These are phyloP conservation scores for Geococcyx californianus DNA, from an alignment of 2,113 vertebrate species.

Conservation along the genomic window DNA sequence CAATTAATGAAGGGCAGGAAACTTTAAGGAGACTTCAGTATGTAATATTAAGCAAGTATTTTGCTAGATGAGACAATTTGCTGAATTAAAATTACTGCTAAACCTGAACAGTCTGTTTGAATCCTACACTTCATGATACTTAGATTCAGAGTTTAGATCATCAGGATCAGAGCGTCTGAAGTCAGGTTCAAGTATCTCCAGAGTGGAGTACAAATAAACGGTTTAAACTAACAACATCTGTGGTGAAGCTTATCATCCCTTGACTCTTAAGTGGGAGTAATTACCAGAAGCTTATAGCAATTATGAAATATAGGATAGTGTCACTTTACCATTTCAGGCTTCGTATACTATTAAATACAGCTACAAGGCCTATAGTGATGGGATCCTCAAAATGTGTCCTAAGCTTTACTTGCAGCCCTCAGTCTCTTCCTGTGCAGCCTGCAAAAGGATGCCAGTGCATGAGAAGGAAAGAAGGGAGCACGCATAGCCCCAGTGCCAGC, in stretches of 20 bases:
- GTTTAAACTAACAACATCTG: background rate
- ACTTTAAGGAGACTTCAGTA: background rate
- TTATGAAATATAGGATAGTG: background rate
- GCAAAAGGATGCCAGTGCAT: accelerated
- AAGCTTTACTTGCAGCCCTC: background rate
- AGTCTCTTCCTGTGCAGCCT: background rate
- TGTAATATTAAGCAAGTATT: background rate
- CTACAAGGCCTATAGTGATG: background rate
- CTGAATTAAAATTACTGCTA: background rate
- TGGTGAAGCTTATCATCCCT: background rate
- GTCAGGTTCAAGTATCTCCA: background rate
- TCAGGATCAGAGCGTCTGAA: background rate
- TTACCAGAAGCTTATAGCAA: background rate
- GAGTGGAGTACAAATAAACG: background rate
- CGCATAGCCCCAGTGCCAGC: background rate
- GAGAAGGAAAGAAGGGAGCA: background rate
- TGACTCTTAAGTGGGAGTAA: background rate
- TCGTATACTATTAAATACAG: background rate
- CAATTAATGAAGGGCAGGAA: background rate
- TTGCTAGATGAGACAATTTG: background rate
- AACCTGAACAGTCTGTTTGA: background rate
- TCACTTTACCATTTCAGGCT: background rate
- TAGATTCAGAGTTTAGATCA: background rate
- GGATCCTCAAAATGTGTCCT: background rate
- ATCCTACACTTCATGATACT: background rate